Evolutionary conservation across 2,113 vertebrate genomes (phyloP).

Genomic region (Ceratotherium simum): DNA sequence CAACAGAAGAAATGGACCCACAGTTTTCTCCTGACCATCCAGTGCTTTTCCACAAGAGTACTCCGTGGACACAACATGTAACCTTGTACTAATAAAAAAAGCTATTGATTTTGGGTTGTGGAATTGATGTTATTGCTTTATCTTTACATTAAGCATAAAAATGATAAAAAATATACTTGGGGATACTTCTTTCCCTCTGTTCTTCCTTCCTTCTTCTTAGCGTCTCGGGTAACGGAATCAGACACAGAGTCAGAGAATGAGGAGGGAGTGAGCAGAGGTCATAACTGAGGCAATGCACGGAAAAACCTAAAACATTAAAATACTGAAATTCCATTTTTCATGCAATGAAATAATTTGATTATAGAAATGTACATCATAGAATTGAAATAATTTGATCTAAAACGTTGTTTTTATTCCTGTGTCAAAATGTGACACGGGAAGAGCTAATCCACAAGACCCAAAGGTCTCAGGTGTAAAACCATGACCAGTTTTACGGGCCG

Average conservation of each 20-base stretch:
- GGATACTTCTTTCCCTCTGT: not conserved
- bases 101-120: not conserved
- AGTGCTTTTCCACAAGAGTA: not conserved
- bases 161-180: not conserved
- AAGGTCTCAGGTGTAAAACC: slow-evolving; percentile 60
- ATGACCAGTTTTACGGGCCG: slow-evolving; percentile 40
- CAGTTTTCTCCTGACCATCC: accelerated
- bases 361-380: not conserved
- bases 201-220: not conserved
- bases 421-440: not conserved
- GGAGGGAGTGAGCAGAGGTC: accelerated
- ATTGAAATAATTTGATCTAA: not conserved
- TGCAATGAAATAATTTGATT: not conserved
- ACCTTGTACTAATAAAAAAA: not conserved
- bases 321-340: not conserved
- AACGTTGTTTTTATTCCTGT: not conserved
- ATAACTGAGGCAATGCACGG: accelerated
- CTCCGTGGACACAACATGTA: too few relatives aligned
- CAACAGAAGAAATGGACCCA: accelerated
- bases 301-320: not conserved
- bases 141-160: not conserved
- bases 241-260: not conserved
- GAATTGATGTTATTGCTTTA: not conserved
- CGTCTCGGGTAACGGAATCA: too few relatives aligned
- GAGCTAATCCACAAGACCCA: not conserved